Conservation (phyloP, 2,113 vertebrate species). For the Felis chaus region DNA sequence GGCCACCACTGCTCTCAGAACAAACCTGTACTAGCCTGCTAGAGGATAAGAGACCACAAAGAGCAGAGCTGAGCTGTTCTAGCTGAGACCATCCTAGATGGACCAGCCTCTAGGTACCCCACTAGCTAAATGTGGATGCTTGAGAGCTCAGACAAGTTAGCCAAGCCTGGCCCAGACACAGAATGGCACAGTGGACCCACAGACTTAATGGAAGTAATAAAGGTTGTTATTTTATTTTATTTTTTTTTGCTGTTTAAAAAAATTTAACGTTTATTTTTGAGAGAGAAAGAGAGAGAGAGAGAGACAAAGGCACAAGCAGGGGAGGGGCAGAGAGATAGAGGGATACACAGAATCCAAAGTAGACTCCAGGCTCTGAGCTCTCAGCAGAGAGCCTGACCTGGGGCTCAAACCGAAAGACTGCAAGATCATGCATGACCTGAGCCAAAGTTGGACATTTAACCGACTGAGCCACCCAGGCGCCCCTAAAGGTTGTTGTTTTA, state of each 20-base stretch:
- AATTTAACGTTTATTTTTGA: too few species aligned
- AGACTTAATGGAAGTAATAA: constrained; percentile 5
- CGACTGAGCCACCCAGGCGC: too few species aligned
- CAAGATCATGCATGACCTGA: too few species aligned
- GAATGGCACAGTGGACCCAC: not conserved
- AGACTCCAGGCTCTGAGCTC: too few species aligned
- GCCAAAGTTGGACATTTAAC: too few species aligned
- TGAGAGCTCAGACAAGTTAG: not conserved
- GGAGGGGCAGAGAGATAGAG: too few species aligned
- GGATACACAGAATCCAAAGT: too few species aligned
- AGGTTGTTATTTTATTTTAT: not conserved
- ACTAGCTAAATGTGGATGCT: not conserved
- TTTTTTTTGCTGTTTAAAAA: too few species aligned
- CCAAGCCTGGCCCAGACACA: not conserved
- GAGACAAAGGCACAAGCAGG: too few species aligned
- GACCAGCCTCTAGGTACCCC: not conserved
- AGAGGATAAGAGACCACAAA: not conserved
- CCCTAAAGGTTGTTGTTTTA: constrained; percentile 5
- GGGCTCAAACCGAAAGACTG: too few species aligned
- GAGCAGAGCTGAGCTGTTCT: not conserved
- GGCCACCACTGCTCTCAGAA: not conserved
- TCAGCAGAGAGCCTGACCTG: too few species aligned
- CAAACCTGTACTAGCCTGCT: not conserved
- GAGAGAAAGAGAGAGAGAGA: too few species aligned
- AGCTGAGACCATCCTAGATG: not conserved